phyloP scores from a whole-genome alignment of 2,888 invertebrate species.

The Euplexia lucipara region DNA sequence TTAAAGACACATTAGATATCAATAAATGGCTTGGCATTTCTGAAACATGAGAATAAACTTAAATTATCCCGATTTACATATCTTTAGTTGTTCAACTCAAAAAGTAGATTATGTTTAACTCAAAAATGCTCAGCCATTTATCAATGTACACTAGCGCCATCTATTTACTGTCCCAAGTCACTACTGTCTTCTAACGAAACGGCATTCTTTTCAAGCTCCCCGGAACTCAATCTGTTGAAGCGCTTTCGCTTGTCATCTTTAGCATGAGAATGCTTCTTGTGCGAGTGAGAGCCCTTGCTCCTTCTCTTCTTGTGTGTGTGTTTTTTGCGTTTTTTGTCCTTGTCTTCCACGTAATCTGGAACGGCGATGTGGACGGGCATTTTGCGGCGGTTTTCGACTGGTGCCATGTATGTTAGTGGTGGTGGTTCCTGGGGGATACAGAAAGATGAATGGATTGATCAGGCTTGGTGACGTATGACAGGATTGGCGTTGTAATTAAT shows the following conservation, averaged over 20 bases:
- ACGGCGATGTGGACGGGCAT: constrained; percentile 44
- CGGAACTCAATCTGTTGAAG: constrained; percentile 72
- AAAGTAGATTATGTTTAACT: no score
- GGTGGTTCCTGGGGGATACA: constrained; percentile 74
- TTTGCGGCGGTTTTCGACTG: constrained; percentile 76
- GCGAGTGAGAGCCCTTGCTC: constrained; percentile 58
- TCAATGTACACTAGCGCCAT: constrained; percentile 27
- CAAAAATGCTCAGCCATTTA: constrained; percentile 58
- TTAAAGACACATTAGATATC: constrained; percentile 37
- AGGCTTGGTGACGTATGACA: no score
- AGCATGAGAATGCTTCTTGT: constrained; percentile 75
- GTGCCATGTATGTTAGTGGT: constrained; percentile 81
- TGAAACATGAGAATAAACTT: not conserved
- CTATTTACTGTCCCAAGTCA: constrained; percentile 17
- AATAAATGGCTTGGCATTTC: constrained; percentile 58
- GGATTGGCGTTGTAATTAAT: no score
- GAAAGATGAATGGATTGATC: no score
- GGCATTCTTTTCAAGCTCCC: constrained; percentile 75
- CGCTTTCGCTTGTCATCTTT: constrained; percentile 77
- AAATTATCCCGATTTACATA: not conserved
- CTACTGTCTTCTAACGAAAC: constrained; percentile 81
- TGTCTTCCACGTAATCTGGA: constrained; percentile 61
- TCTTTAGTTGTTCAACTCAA: no score
- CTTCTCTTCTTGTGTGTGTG: constrained; percentile 76
- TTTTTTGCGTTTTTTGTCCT: constrained; percentile 75